Percentiles rank a stretch among this genome's conserved stretches.
Conservation (phyloP, 2,113 vertebrate species). For the Ophthalmolycus amberensis region DNA sequence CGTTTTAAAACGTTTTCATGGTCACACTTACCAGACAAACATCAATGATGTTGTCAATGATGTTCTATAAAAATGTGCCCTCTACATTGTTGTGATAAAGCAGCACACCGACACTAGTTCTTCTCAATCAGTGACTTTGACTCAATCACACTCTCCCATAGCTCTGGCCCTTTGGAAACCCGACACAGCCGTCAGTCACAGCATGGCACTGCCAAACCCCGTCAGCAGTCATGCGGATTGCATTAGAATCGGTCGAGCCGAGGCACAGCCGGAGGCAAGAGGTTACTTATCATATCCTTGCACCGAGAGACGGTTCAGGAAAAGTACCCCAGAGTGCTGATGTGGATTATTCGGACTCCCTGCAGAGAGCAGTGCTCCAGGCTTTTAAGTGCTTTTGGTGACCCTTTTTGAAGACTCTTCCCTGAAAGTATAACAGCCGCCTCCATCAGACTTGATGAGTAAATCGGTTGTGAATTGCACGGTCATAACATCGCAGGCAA, state of each 20-base stretch:
- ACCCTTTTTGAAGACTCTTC: slow-evolving; percentile 14
- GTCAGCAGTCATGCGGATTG: slow-evolving; percentile 59
- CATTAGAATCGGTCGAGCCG: slow-evolving; percentile 52
- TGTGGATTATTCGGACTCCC: slow-evolving; percentile 38
- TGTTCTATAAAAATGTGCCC: not conserved
- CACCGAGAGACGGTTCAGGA: slow-evolving; percentile 39
- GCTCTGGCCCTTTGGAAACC: slow-evolving; percentile 22
- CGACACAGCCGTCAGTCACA: slow-evolving; percentile 56
- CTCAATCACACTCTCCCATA: slow-evolving; percentile 31
- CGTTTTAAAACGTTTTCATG: not conserved
- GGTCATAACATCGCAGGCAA: not conserved
- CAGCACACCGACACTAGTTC: slow-evolving; percentile 3
- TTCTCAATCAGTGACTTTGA: slow-evolving; percentile 46
- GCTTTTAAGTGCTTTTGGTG: not conserved
- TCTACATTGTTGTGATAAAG: slow-evolving; percentile 5
- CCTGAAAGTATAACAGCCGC: slow-evolving; percentile 1
- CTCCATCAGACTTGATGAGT: not conserved
- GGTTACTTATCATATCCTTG: slow-evolving; percentile 67
- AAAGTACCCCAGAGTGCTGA: slow-evolving; percentile 42
- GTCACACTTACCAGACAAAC: not conserved
- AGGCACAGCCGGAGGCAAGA: slow-evolving; percentile 44
- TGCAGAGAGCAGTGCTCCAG: slow-evolving; percentile 4
- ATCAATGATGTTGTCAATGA: slow-evolving; percentile 1
- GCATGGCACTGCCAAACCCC: slow-evolving; percentile 35
- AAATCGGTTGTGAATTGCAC: not conserved